phyloP scores from a whole-genome alignment of 2,888 invertebrate genomes.

The Hybos culiciformis region DNA sequence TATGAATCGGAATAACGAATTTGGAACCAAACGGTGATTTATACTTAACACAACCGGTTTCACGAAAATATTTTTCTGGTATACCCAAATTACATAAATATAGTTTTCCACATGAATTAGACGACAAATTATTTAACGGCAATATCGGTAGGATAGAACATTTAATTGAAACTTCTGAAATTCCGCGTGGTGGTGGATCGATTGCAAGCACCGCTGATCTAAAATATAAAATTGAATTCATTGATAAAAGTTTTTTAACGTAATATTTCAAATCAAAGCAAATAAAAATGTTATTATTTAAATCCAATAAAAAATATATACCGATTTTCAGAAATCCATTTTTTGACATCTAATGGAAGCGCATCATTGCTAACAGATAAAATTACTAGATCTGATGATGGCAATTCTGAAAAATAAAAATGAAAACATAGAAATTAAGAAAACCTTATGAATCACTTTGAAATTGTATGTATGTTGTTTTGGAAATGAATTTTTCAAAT shows the following conservation, averaged over 20 bases:
- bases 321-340: constrained; percentile 55
- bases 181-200: constrained; percentile 59
- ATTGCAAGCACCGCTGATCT: constrained; percentile 59
- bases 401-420: constrained; percentile 26
- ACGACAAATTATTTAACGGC: constrained; percentile 48
- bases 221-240: constrained; percentile 2
- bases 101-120: constrained; percentile 49
- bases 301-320: constrained; percentile 11
- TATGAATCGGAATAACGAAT: constrained; percentile 62
- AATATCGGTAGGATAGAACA: constrained; percentile 58
- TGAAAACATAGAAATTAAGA: not conserved
- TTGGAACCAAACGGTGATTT: constrained; percentile 74
- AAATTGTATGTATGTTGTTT: no score
- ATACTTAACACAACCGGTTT: constrained; percentile 60
- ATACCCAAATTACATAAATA: constrained; percentile 77
- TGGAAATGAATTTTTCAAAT: no score
- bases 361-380: constrained; percentile 28
- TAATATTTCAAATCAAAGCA: no score
- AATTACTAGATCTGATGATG: constrained; percentile 36
- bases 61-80: constrained; percentile 60
- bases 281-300: not conserved
- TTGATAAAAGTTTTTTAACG: not conserved
- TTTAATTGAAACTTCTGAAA: constrained; percentile 45
- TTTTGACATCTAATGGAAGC: constrained; percentile 40
- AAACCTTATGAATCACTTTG: not conserved